Evolutionary conservation across 2,888 invertebrate genomes (phyloP).

Genomic region (Agapostemon virescens): DNA sequence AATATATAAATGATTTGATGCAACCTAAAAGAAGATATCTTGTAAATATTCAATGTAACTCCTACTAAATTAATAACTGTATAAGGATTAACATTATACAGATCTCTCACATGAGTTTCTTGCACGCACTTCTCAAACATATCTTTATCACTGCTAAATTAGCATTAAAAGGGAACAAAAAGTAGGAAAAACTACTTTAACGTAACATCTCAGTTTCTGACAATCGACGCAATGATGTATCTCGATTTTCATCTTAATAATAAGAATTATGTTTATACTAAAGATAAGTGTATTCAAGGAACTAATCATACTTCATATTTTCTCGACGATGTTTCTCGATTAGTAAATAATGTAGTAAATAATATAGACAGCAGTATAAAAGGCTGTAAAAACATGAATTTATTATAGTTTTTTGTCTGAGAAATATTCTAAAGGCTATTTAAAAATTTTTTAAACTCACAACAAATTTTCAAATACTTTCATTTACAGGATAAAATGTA

Average conservation of each 20-base stretch:
- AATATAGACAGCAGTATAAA: constrained; percentile 16
- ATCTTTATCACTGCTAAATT: constrained; percentile 23
- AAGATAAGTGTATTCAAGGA: not conserved
- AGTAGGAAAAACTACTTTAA: not conserved
- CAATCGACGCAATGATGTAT: not conserved
- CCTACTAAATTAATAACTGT: constrained; percentile 43
- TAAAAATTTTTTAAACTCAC: not conserved
- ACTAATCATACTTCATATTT: not conserved
- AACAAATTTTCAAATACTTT: not conserved
- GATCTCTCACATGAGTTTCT: constrained; percentile 39
- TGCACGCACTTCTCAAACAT: constrained; percentile 44
- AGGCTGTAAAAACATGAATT: not conserved
- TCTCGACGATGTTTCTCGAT: not conserved
- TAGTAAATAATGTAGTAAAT: not conserved
- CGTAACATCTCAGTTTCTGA: not conserved
- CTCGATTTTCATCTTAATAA: not conserved
- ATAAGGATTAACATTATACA: constrained; percentile 44
- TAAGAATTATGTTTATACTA: not conserved
- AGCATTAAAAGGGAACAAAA: too few relatives aligned
- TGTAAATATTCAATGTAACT: constrained; percentile 40
- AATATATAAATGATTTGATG: constrained; percentile 49
- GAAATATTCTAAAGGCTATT: not conserved
- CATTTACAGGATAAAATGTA: constrained; percentile 13
- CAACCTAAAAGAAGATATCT: constrained; percentile 40
- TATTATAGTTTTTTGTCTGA: not conserved